phyloP scores from a whole-genome alignment of 2,888 invertebrate species.

The Sylvicola fuscatus region DNA sequence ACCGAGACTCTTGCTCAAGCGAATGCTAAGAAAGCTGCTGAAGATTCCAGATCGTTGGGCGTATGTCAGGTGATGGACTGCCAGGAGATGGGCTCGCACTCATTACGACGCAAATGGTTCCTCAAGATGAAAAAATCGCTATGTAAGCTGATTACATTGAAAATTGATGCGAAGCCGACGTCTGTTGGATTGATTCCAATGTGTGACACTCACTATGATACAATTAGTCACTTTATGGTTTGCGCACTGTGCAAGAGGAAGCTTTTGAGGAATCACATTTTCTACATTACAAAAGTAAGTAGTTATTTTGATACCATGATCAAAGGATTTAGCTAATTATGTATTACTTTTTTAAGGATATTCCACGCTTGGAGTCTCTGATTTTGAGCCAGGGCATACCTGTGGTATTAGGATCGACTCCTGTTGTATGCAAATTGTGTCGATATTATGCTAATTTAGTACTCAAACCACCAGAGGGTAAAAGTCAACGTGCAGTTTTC shows the following conservation, averaged over 20 bases:
- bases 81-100: conserved; percentile 33
- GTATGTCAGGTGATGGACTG: conserved; percentile 46
- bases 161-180: conserved; percentile 38
- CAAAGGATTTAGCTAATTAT: background rate
- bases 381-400: conserved; percentile 33
- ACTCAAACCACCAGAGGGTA: conserved; percentile 36
- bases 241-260: conserved; percentile 60
- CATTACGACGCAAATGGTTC: conserved; percentile 49
- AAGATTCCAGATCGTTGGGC: conserved; percentile 8
- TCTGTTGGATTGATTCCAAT: conserved; percentile 32
- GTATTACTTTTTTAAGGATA: conserved; percentile 4
- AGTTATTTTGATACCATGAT: background rate
- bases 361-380: no score
- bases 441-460: conserved; percentile 55
- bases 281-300: conserved; percentile 38
- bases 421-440: conserved; percentile 64
- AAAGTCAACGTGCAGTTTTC: conserved; percentile 24
- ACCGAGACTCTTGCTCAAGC: conserved; percentile 6
- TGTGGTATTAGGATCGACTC: conserved; percentile 39
- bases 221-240: conserved; percentile 49
- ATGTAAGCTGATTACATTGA: conserved; percentile 37
- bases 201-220: conserved; percentile 46
- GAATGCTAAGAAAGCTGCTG: conserved; percentile 3
- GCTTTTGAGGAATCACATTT: conserved; percentile 55
- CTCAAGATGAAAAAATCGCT: conserved; percentile 47